phyloP scores from a whole-genome alignment of 2,888 invertebrate genomes.

The Asteroscopus sphinx region DNA sequence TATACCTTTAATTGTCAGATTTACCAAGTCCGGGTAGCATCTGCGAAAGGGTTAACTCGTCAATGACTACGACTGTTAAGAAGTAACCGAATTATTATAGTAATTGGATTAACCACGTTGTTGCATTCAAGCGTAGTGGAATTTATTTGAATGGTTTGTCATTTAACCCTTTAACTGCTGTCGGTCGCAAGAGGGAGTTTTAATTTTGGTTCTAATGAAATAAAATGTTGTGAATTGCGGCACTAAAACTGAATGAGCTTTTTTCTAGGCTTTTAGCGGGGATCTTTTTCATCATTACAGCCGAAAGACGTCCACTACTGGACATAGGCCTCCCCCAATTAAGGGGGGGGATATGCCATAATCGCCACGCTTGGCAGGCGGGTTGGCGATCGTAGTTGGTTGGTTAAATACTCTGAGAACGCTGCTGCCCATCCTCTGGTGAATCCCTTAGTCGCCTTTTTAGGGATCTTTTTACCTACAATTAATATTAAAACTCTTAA shows the following conservation, averaged over 20 bases:
- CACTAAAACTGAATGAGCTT: slow-evolving; percentile 7
- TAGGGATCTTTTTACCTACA: too few species aligned
- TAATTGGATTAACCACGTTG: slow-evolving; percentile 78
- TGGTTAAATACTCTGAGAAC: too few species aligned
- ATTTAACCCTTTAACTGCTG: slow-evolving; percentile 74
- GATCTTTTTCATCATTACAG: too few species aligned
- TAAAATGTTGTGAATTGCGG: slow-evolving; percentile 47
- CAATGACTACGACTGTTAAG: slow-evolving; percentile 71
- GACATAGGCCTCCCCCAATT: too few species aligned
- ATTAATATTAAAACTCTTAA: too few species aligned
- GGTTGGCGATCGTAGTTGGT: too few species aligned
- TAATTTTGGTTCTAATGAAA: slow-evolving; percentile 59
- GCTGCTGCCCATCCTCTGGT: too few species aligned
- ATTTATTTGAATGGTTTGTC: slow-evolving; percentile 80
- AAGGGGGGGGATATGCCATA: too few species aligned
- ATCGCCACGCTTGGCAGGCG: too few species aligned
- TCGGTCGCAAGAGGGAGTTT: slow-evolving; percentile 56
- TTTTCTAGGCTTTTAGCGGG: too few species aligned
- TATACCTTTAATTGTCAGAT: slow-evolving; percentile 40
- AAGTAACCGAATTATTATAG: slow-evolving; percentile 77
- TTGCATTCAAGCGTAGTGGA: slow-evolving; percentile 75
- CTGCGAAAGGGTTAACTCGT: slow-evolving; percentile 80
- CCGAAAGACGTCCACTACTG: too few species aligned
- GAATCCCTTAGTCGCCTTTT: too few species aligned
- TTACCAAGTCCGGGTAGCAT: slow-evolving; percentile 64